Evolutionary conservation across 2,113 vertebrate species (phyloP).

Genomic region (Nerophis ophidion): DNA sequence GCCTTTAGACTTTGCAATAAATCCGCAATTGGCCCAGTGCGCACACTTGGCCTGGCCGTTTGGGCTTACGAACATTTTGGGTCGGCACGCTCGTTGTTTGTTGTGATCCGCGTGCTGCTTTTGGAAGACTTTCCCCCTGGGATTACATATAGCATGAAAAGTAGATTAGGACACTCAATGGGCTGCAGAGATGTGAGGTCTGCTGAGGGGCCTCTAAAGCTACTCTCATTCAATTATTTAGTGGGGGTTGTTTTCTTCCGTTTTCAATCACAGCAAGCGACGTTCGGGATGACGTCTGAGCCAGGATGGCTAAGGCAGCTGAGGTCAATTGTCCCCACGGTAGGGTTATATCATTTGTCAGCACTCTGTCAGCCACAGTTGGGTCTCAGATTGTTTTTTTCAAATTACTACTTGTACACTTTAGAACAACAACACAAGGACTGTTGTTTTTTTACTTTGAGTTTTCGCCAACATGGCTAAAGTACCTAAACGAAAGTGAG

Average conservation of each 20-base stretch:
- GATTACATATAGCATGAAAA: constrained; percentile 60
- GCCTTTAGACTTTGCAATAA: constrained; percentile 58
- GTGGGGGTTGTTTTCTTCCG: neutral
- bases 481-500: no score
- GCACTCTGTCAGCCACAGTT: no score
- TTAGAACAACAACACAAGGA: no score
- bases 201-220: constrained; percentile 26
- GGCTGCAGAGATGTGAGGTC: constrained; percentile 36
- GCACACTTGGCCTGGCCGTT: constrained; percentile 41
- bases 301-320: no score
- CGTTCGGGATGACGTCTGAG: no score
- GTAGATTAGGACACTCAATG: constrained; percentile 52
- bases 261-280: no score
- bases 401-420: no score
- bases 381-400: no score
- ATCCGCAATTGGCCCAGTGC: constrained; percentile 41
- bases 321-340: no score
- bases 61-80: constrained; percentile 22
- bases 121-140: constrained; percentile 47
- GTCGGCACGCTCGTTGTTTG: constrained; percentile 43
- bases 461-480: no score
- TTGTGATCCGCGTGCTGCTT: constrained; percentile 51
- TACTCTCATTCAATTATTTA: neutral
- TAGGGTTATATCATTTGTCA: no score
- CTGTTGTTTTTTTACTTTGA: no score